These are phyloP conservation scores for Poeciliopsis occidentalis DNA, from an alignment of 2,113 vertebrate genomes.

Conservation along the genomic window DNA sequence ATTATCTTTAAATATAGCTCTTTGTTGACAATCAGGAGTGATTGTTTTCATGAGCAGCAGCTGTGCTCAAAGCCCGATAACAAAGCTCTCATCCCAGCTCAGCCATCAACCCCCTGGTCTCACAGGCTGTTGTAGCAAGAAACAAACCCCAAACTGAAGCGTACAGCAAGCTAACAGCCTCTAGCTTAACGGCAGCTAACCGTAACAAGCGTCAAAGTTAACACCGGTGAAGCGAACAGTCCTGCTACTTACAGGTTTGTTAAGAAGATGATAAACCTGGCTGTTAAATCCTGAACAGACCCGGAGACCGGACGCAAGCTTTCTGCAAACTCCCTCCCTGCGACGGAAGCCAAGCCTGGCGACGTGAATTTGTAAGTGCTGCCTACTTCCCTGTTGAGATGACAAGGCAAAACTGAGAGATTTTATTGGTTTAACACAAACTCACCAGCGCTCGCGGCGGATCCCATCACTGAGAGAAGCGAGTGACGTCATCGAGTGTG, in stretches of 20 bases:
- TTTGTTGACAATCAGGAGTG: background rate
- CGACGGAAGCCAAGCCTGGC: background rate
- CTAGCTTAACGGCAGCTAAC: slow-evolving; percentile 10
- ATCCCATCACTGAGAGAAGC: slow-evolving; percentile 67
- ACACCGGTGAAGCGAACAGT: background rate
- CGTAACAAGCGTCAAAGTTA: background rate
- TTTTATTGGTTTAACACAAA: slow-evolving; percentile 79
- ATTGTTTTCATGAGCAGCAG: background rate
- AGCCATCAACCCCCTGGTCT: slow-evolving; percentile 10
- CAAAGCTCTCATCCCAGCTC: background rate
- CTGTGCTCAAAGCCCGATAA: no score
- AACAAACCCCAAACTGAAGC: background rate
- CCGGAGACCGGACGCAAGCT: background rate
- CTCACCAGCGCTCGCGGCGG: slow-evolving; percentile 79
- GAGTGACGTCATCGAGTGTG: no score
- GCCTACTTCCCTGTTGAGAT: slow-evolving; percentile 68
- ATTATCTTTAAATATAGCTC: background rate
- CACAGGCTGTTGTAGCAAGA: slow-evolving; percentile 1
- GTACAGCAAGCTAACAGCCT: background rate
- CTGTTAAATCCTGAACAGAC: slow-evolving; percentile 6
- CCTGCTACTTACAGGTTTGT: slow-evolving; percentile 49
- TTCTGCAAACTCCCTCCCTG: background rate
- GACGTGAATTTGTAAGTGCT: slow-evolving; percentile 5
- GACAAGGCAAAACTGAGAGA: slow-evolving; percentile 54
- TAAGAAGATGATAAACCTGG: slow-evolving; percentile 23